Conservation (phyloP, 2,888 invertebrate species). For the Trissolcus brochymenae region DNA sequence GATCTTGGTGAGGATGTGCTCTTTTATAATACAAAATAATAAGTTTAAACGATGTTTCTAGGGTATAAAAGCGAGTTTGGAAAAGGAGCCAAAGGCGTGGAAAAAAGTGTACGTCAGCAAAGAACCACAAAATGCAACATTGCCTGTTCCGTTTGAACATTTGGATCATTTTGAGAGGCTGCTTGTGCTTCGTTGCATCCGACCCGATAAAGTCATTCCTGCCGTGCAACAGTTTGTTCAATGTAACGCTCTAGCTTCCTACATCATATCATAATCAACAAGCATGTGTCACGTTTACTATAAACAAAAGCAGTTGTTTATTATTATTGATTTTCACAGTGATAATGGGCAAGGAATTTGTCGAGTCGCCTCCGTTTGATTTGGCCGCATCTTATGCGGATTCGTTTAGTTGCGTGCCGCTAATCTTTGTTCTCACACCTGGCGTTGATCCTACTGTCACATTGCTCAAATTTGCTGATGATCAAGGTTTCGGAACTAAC, state of each 20-base stretch:
- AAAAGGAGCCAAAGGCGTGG: conserved; percentile 81
- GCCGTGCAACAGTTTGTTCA: conserved; percentile 85
- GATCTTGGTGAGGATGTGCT: too few species aligned
- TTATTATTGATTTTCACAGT: conserved; percentile 71
- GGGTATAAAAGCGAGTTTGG: conserved; percentile 19
- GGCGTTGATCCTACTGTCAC: conserved; percentile 95
- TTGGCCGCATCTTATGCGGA: conserved; percentile 89
- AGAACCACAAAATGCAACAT: conserved; percentile 84
- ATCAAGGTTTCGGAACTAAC: conserved; percentile 90
- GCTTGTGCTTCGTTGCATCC: conserved; percentile 86
- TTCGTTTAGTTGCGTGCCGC: conserved; percentile 89
- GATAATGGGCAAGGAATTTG: conserved; percentile 86
- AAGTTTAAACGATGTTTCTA: too few species aligned
- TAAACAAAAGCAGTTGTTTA: too few species aligned
- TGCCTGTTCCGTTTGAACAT: conserved; percentile 86
- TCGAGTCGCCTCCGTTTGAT: conserved; percentile 94
- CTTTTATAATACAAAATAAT: too few species aligned
- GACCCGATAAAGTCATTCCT: conserved; percentile 92
- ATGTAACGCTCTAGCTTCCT: conserved; percentile 73
- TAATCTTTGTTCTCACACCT: conserved; percentile 94
- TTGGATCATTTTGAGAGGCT: conserved; percentile 86
- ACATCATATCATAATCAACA: neutral
- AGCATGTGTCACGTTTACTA: too few species aligned
- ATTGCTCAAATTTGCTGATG: conserved; percentile 93
- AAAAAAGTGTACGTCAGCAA: conserved; percentile 84